Evolutionary conservation across 37 sponge, comb jelly and placozoan species (phyloP), one percentile per base, ranked within the genome.

Genomic region (Diacarnus erythraeanus): DNA sequence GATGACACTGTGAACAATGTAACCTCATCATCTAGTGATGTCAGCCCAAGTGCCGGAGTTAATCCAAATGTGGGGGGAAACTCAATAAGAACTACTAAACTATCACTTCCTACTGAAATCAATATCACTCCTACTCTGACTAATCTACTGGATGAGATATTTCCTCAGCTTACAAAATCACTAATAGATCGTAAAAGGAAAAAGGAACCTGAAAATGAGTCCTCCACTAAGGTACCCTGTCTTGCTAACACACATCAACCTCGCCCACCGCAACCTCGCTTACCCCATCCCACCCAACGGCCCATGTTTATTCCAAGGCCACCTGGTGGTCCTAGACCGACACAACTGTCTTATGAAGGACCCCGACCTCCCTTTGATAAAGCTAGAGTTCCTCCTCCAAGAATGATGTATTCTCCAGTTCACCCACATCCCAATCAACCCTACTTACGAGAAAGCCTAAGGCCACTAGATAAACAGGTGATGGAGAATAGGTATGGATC

Each of bases 61-160:
- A 69, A 34, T 33, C 5, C 4, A 8, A 8, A 40, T n/a, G 71
- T 22, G n/a, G 71, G 25, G 3, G 10, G 18, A 36, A 18, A 2
- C 22, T 43, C 27, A 72, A 42, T 23, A 43, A n/a, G 25, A 4
- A 72, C 22, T 42, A 34, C 4, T 12, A 4, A 12, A 43, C 57
- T 68, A 26, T 34, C 44, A 8, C 54, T 44, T 26, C 10, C 58
- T 57, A 59, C 59, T 10, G 44, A 87, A 30, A 81, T 87, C 64
- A 71, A 76, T 40, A 81, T 87, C 67, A 87, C 88, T 23, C 81
- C 88, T 1, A 63, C 73, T 0, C 78, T 87, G 41, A 87, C 82
- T 3, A 71, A 43, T 25, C 60, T 87, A 0, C 88, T 87, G 3
- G 82, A 72, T 59, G 56, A 87, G 64, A 76, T 87, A n/a, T 82